These are phyloP conservation scores for Intellagama lesueurii DNA, from an alignment of 2,797 vertebrate species.

Conservation along the genomic window DNA sequence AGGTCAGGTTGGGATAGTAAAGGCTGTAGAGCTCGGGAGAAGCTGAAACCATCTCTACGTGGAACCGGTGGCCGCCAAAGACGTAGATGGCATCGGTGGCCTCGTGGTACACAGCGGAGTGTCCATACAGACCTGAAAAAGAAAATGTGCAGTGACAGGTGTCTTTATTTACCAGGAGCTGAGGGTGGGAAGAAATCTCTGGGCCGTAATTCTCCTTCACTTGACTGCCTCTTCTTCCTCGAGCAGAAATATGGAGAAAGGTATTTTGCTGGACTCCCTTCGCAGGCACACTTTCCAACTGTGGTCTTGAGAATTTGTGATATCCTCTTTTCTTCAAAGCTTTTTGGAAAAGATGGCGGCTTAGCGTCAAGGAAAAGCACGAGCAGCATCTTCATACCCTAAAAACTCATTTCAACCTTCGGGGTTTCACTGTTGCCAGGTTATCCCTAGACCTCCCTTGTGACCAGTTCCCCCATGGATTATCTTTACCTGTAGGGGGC, in stretches of 20 bases:
- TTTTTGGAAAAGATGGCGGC: not conserved
- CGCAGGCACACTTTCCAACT: too few relatives aligned
- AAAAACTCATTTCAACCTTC: not conserved
- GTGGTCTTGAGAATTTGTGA: not conserved
- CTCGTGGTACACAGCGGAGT: conserved; percentile 92
- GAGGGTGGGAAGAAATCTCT: too few relatives aligned
- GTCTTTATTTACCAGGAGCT: not conserved
- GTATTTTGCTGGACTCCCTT: too few relatives aligned
- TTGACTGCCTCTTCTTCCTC: too few relatives aligned
- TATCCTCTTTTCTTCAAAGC: not conserved
- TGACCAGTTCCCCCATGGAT: not conserved
- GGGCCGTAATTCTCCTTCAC: not conserved
- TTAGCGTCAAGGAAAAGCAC: too few relatives aligned
- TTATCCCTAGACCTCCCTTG: too few relatives aligned
- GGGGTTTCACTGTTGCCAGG: not conserved
- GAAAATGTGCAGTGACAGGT: not conserved
- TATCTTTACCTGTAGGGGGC: conserved; percentile 76
- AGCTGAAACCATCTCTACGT: conserved; percentile 89
- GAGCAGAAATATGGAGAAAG: not conserved
- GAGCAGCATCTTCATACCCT: not conserved
- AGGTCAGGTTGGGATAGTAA: conserved; percentile 91
- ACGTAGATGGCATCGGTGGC: conserved; percentile 91
- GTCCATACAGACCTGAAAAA: conserved; percentile 88
- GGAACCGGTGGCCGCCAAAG: conserved; percentile 93
- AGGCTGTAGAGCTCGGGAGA: conserved; percentile 93